Base-by-base conservation (phyloP, 2,797 vertebrate species). In the Sebastes vulpes region DNA sequence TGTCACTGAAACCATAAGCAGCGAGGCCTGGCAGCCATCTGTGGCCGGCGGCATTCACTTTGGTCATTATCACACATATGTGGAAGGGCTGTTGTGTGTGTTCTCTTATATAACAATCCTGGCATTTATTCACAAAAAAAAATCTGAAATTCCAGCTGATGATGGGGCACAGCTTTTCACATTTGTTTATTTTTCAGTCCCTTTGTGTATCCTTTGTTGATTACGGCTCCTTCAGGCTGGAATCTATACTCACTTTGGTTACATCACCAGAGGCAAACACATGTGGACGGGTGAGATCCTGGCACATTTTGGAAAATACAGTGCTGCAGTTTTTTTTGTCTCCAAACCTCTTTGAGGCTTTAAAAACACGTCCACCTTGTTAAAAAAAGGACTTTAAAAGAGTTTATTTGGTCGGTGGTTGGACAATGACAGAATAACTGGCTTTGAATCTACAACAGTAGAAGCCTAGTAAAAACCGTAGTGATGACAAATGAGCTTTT, bases 401-500 rank as follows among this genome's bases (percentile, higher is more conserved):
- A 29, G 28, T 88, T 82, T 84, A 80, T 86, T 82, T 72, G 67
- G 66, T 28, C 57, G 53, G 79, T 59, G 89, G 91, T 89, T 73
- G 52, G 84, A 86, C 84, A 75, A 72, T 76, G 66, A 46, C 76
- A 76, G 77, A 70, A 84, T 81, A 58, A 75, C 42, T 46, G 71
- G 25, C 66, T 85, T 66, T 81, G 60, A 81, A 84, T 80, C 10
- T 31, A 42, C 76, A 82, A 56, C 25, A 64, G 75, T 9, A 25
- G 64, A 73, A 75, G 79, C 61, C 75, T 31, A 16, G 75, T 84
- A 82, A 89, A 86, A 73, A 56, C 59, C n/a, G 14, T 12, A 35
- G 79, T 52, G 82, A 86, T 89, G 89, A 92, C 85, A 87, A 92
- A 90, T 84, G 38, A 81, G 75, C 76, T 87, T 91, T 92, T 91